Conservation (phyloP, 2,113 vertebrate species). For the Phylloscopus trochiloides region DNA sequence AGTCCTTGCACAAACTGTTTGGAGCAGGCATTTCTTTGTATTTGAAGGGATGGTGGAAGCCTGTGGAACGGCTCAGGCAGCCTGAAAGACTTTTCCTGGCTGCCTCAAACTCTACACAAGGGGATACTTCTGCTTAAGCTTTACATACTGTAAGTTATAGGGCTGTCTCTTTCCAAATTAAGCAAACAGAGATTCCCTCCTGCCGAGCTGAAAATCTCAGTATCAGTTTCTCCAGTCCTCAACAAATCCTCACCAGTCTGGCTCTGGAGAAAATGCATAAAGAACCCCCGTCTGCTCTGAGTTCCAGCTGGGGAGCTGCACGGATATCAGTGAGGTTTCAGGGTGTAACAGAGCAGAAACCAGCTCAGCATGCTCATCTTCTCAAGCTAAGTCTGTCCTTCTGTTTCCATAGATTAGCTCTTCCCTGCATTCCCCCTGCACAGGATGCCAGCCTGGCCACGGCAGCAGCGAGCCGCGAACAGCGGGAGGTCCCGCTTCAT, state of each 20-base stretch:
- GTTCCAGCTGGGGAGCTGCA: slow-evolving; percentile 35
- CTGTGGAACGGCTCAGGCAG: neutral
- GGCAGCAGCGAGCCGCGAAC: neutral
- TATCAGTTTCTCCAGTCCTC: slow-evolving; percentile 55
- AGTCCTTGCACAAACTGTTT: neutral
- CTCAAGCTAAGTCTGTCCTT: slow-evolving; percentile 60
- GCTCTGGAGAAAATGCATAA: slow-evolving; percentile 48
- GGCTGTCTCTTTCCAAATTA: slow-evolving; percentile 17
- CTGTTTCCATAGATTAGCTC: slow-evolving; percentile 61
- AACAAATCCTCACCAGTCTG: slow-evolving; percentile 28
- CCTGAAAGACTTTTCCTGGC: neutral
- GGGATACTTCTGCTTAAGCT: neutral
- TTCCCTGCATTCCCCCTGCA: neutral
- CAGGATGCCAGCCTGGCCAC: neutral
- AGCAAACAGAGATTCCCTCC: slow-evolving; percentile 30
- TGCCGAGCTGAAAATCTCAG: slow-evolving; percentile 13
- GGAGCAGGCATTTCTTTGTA: neutral
- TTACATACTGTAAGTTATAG: neutral
- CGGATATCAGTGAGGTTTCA: slow-evolving; percentile 49
- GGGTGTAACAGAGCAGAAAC: slow-evolving; percentile 49
- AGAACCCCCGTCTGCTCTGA: slow-evolving; percentile 3
- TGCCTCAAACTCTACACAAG: neutral
- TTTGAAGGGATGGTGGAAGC: neutral
- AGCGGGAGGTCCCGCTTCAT: neutral
- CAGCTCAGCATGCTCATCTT: slow-evolving; percentile 57